Base-by-base conservation (phyloP, 2,113 vertebrate species). In the Oplegnathus fasciatus region DNA sequence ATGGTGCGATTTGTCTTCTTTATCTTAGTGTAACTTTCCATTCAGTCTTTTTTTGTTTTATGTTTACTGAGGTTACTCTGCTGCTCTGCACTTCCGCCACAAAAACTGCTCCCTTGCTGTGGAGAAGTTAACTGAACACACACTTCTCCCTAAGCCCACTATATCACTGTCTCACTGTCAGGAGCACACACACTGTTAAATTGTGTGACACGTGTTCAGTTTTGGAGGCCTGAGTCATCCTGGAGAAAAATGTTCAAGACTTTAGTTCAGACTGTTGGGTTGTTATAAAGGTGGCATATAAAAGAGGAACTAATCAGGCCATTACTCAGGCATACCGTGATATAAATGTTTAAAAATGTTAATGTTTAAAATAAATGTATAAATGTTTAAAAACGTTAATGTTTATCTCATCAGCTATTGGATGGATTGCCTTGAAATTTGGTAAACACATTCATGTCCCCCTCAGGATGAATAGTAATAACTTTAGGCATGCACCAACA, bases 61-160 rank as follows among this genome's bases (percentile, higher is more conserved):
- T 66, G 30, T 78, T 83, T 68, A 48, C 46, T 32, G 57, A 87
- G 86, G 77, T 55, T 76, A 61, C 34, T 66, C 20, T 66, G 52
- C 24, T 26, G 64, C 61, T 82, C 46, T 62, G 60, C 82, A 48
- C 30, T 75, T 28, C 18, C 48, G 52, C 79, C 71, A 82, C 58
- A 88, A 66, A 86, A 79, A 75, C 72, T 60, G 71, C 65, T 84
- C 42, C 54, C 79, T 57, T 62, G 46, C 74, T 84, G 69, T 68
- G 69, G 32, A 81, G 66, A 89, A 65, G n/a, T 85, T 58, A 71
- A 62, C 46, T 73, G 62, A 75, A 74, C 68, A 83, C 30, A 82
- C 61, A 65, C 60, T 28, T 76, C 83, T 57, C 61, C 66, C 58
- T 70, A 42, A 74, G 71, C 82, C 24, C 64, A 65, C 30, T 64